Conservation (phyloP, 2,888 invertebrate species). For the Coenonympha glycerion region DNA sequence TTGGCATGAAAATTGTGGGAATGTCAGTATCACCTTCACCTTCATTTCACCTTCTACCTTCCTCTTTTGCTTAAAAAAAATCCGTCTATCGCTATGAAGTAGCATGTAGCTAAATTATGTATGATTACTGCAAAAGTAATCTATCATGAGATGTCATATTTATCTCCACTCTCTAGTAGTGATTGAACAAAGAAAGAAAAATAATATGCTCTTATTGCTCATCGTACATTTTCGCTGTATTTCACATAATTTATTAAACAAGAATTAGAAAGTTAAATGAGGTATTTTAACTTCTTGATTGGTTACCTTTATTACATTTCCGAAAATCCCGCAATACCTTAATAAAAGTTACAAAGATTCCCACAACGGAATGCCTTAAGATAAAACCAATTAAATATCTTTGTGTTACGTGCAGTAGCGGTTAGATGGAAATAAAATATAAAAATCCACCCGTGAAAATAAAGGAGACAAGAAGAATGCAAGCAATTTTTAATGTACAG, state of each 20-base stretch:
- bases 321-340: background rate
- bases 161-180: background rate
- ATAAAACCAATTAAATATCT: constrained; percentile 56
- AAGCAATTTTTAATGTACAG: constrained; percentile 73
- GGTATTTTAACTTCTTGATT: background rate
- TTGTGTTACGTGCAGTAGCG: constrained; percentile 41
- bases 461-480: constrained; percentile 65
- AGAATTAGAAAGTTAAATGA: background rate
- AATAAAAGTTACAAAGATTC: constrained; percentile 17
- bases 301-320: background rate
- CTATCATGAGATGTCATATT: background rate
- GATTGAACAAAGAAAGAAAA: background rate
- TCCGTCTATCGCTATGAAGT: background rate
- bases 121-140: background rate
- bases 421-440: constrained; percentile 51
- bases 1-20: too few relatives aligned
- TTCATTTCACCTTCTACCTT: too few relatives aligned
- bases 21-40: too few relatives aligned
- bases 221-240: background rate
- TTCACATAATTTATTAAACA: background rate
- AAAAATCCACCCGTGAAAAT: constrained; percentile 56
- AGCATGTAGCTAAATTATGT: background rate
- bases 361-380: constrained; percentile 18
- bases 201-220: background rate
- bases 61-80: too few relatives aligned